phyloP scores from a whole-genome alignment of 92 coral and sea anemone genomes.

The Porites evermanni region DNA sequence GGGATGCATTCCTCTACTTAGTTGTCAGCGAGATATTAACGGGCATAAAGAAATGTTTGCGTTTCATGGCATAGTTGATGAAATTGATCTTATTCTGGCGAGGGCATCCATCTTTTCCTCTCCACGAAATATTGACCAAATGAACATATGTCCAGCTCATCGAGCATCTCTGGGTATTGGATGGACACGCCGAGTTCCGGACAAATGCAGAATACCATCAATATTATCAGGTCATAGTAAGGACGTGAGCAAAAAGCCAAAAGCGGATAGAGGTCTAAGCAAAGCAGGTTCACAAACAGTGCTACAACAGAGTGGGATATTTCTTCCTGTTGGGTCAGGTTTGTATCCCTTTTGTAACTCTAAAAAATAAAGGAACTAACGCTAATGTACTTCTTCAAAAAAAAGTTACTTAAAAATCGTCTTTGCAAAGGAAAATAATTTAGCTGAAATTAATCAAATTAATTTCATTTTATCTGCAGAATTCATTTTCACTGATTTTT shows the following conservation, averaged over 20 bases:
- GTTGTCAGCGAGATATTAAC: conserved; percentile 27
- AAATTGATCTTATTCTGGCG: conserved; percentile 32
- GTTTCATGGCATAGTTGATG: conserved; percentile 51
- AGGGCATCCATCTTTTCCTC: conserved; percentile 55
- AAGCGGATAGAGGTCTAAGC: conserved; percentile 30
- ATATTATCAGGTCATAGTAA: not conserved
- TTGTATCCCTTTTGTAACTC: not conserved
- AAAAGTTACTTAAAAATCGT: not conserved
- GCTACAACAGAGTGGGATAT: conserved; percentile 35
- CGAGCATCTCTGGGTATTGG: conserved; percentile 65
- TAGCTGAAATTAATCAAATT: conserved; percentile 1
- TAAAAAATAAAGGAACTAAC: not conserved
- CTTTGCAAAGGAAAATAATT: not conserved
- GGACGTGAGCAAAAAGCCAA: conserved; percentile 27
- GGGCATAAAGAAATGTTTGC: conserved; percentile 45
- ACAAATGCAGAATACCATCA: conserved; percentile 9
- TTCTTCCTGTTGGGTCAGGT: conserved; percentile 54
- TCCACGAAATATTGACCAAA: conserved; percentile 55
- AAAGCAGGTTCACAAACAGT: conserved; percentile 9
- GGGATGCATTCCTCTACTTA: conserved; percentile 33
- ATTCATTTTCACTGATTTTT: too few relatives aligned
- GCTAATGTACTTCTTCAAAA: not conserved
- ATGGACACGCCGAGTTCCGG: conserved; percentile 64
- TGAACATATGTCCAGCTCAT: conserved; percentile 56
- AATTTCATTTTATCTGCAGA: not conserved